A percentile compares a stretch with the other conserved stretches of the same genome.
phyloP scores from a whole-genome alignment of 2,797 vertebrate species.

The Schizopygopsis malacanthus region DNA sequence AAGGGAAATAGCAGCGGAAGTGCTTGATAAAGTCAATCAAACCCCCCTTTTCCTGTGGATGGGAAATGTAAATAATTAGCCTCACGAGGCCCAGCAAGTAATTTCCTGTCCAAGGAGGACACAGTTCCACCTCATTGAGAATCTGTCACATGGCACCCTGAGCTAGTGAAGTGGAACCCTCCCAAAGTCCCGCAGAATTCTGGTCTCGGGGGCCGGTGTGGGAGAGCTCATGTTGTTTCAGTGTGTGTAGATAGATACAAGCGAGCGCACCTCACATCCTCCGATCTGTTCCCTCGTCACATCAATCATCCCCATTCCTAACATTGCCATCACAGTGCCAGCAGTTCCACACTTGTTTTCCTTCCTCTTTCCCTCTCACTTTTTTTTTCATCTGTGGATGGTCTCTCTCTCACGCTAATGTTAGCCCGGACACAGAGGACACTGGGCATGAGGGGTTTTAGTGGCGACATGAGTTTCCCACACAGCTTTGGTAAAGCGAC shows the following conservation, averaged over 20 bases:
- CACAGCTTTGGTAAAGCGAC: constrained; percentile 68
- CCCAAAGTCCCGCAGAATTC: constrained; percentile 44
- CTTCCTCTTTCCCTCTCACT: constrained; percentile 29
- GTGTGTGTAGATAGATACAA: constrained; percentile 32
- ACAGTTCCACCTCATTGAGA: constrained; percentile 82
- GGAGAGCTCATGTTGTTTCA: constrained; percentile 52
- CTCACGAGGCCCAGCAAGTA: constrained; percentile 65
- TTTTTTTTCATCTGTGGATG: not conserved
- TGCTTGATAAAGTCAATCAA: constrained; percentile 66
- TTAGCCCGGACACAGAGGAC: constrained; percentile 16
- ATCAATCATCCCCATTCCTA: constrained; percentile 55
- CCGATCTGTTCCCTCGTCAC: constrained; percentile 20
- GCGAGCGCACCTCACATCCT: constrained; percentile 66
- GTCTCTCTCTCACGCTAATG: constrained; percentile 40
- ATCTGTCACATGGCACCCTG: constrained; percentile 76
- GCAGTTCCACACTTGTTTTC: constrained; percentile 34
- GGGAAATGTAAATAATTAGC: constrained; percentile 80
- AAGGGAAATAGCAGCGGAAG: constrained; percentile 40
- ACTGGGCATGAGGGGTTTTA: constrained; percentile 35
- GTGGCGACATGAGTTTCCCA: constrained; percentile 75
- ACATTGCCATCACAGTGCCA: constrained; percentile 41
- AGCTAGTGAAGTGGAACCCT: constrained; percentile 79
- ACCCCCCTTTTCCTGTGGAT: constrained; percentile 76
- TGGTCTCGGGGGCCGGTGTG: constrained; percentile 26
- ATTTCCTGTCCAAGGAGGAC: constrained; percentile 75